Base-by-base conservation (phyloP, 2,888 invertebrate species). In the Heliconius aoede region DNA sequence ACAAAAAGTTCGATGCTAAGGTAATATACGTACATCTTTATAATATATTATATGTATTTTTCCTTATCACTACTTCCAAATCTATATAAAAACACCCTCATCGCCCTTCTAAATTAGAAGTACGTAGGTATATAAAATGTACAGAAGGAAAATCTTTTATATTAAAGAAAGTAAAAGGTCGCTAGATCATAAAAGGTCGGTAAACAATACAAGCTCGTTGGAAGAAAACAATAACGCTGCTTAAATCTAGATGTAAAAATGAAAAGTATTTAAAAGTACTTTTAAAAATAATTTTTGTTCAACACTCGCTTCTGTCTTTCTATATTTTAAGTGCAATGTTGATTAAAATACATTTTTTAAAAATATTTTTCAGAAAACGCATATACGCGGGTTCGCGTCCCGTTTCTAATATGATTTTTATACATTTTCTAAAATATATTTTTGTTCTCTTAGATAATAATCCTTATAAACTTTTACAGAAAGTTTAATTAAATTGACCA, bases 261-360 rank as follows among this genome's bases (percentile, higher is more conserved):
- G 5, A 28, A 61, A 55, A 64, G 58, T 58, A 30, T n/a, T 67
- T 11, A 15, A 46, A n/a, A 65, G 15, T 5, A n/a, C 65, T 62
- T 61, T 51, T 46, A 21, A 71, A 73, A 71, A 21, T 30, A 36
- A 46, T 79, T 82, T 84, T 82, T 74, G 32, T 65, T 78, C 74
- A 51, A 46, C 46, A 46, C 21, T 46, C 75, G 74, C 83, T 58
- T 13, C 11, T 36, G 55, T 65, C 77, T 62, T 5, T 62, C 32
- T 28, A 64, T 32, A 4, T n/a, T n/a, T 62, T 11, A 64, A 30
- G 64, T 64, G 64, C n/a, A 32, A 64, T n/a, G n/a, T 32, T n/a
- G 9, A 21, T 18, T 46, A 11, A 46, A 46, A 15, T 46, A 46
- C 4, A 9, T 55, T n/a, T 55, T 46, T 46, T n/a, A n/a, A n/a